Percentiles rank a stretch among this genome's conserved stretches.
phyloP scores from a whole-genome alignment of 2,888 invertebrate species.

The Xylota sylvarum region DNA sequence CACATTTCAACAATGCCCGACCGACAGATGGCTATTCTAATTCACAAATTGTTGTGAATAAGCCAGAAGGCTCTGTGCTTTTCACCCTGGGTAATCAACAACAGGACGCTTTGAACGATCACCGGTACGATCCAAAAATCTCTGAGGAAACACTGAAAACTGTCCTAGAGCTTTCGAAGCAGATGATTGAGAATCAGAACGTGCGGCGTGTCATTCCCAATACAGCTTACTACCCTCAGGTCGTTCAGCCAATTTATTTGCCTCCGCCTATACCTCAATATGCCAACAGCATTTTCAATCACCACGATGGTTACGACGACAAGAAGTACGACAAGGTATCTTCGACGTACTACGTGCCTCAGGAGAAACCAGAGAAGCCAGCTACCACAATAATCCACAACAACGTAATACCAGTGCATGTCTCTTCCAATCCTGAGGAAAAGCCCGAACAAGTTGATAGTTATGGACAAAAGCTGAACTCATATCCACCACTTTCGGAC shows the following conservation, averaged over 20 bases:
- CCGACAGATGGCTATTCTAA: slow-evolving; percentile 81
- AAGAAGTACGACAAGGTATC: slow-evolving; percentile 72
- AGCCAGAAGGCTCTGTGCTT: slow-evolving; percentile 84
- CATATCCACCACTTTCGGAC: slow-evolving; percentile 79
- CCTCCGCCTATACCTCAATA: slow-evolving; percentile 71
- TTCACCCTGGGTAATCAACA: slow-evolving; percentile 80
- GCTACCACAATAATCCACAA: slow-evolving; percentile 83
- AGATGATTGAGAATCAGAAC: slow-evolving; percentile 84
- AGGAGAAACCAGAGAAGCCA: slow-evolving; percentile 78
- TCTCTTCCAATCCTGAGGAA: slow-evolving; percentile 80
- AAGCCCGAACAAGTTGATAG: slow-evolving; percentile 81
- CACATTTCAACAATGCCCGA: slow-evolving; percentile 65
- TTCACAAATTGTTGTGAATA: slow-evolving; percentile 84
- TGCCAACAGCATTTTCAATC: slow-evolving; percentile 63
- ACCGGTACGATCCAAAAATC: slow-evolving; percentile 82
- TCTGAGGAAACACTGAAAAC: slow-evolving; percentile 84
- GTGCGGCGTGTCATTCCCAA: slow-evolving; percentile 82
- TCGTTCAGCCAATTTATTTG: slow-evolving; percentile 83
- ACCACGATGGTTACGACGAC: slow-evolving; percentile 73
- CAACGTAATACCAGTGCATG: slow-evolving; percentile 82
- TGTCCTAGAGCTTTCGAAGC: slow-evolving; percentile 84
- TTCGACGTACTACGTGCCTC: slow-evolving; percentile 63
- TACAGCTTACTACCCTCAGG: slow-evolving; percentile 80
- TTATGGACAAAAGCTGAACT: slow-evolving; percentile 82
- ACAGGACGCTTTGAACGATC: slow-evolving; percentile 68